These are phyloP conservation scores for Hermaeophaga mercurialis DNA, from an alignment of 2,888 invertebrate genomes.

Conservation along the genomic window DNA sequence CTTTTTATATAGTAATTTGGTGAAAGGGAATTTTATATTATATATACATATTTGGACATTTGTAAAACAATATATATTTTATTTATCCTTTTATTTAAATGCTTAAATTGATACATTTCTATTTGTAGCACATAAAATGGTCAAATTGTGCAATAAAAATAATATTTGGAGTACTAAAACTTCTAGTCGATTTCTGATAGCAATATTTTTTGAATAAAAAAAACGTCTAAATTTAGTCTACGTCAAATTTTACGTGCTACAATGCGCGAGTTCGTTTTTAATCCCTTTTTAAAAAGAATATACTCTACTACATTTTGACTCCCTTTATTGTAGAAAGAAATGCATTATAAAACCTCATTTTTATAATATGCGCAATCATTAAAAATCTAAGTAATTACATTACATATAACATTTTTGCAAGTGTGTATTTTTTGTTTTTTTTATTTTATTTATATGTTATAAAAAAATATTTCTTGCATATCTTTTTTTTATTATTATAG, in stretches of 20 bases:
- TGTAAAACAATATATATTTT: conserved; percentile 40
- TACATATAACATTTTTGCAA: too few species aligned
- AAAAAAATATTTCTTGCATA: too few species aligned
- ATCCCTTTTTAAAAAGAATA: too few species aligned
- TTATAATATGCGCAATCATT: too few species aligned
- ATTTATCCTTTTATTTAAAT: conserved; percentile 37
- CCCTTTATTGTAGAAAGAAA: too few species aligned
- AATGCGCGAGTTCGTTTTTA: conserved; percentile 5
- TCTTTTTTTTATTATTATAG: too few species aligned
- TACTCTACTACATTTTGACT: too few species aligned
- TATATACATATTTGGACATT: conserved; percentile 38
- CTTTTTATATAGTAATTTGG: conserved; percentile 47
- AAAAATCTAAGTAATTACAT: too few species aligned
- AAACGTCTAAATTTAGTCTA: conserved; percentile 1
- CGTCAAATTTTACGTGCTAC: conserved; percentile 35
- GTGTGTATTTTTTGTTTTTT: too few species aligned
- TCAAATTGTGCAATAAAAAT: conserved; percentile 39
- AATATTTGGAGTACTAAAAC: conserved; percentile 11
- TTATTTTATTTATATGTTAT: too few species aligned
- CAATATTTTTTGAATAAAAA: conserved; percentile 14
- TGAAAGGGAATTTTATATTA: conserved; percentile 48
- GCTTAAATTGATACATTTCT: conserved; percentile 35
- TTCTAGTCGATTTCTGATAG: conserved; percentile 20
- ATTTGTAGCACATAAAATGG: conserved; percentile 39
- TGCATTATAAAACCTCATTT: too few species aligned